Evolutionary conservation across 2,797 vertebrate species (phyloP), one percentile per base, ranked within the genome.

Genomic region (Sebastes vulpes): DNA sequence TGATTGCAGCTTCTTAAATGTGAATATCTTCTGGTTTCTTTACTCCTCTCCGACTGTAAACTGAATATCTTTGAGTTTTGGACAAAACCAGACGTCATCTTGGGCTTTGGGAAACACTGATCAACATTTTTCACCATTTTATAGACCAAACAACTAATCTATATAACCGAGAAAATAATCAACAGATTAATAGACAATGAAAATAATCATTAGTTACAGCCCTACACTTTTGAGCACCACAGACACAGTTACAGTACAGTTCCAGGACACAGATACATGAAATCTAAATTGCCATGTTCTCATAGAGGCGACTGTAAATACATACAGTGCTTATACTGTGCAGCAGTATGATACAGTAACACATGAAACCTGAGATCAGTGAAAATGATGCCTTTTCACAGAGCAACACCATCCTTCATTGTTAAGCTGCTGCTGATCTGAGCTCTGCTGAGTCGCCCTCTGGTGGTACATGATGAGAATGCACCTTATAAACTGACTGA

Each of bases 391-490:
- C 35, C 60, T 56, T 70, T 63, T 38, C 35, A 58, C 63, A 4
- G n/a, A 35, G 59, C 65, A 80, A 75, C 53, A 77, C 67, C 75
- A 76, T 81, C 60, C 48, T 54, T 87, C 64, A 80, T 32, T 35
- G 35, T 79, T 48, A 67, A 35, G 2, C 72, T 52, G 77, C 70
- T 35, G 76, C 65, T 77, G 78, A 64, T 18, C 58, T 83, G 42
- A 65, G 77, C 54, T 84, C 63, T 57, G 72, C 71, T 50, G 38
- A 84, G 79, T 54, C 88, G 91, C 92, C 94, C 93, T 85, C 95
- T 84, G 77, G 93, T 94, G 95, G 93, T 32, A 3, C 1, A 48
- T 4, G 11, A 4, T 12, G 64, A 64, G 16, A 59, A 31, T 32
- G n/a, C 4, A 42, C 25, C 0, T 6, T 8, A 5, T 21, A 6